A percentile compares a stretch with the other conserved stretches of the same genome.
Evolutionary conservation across 1,140 invertebrate genomes (phyloP).

Genomic region (Vollenhovia emeryi): DNA sequence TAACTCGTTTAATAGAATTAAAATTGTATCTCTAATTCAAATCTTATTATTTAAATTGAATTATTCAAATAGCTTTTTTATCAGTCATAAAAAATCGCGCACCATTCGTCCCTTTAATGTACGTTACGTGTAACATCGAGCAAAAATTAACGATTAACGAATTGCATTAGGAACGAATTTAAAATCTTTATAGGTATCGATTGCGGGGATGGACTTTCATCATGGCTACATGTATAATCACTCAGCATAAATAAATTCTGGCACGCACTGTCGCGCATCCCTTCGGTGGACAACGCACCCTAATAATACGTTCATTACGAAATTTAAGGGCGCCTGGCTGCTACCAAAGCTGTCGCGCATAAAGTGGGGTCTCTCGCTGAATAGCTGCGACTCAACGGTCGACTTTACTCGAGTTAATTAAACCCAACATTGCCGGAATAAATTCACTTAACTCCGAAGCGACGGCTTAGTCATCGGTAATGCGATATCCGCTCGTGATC

Average conservation of each 20-base stretch:
- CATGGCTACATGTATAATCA: background rate
- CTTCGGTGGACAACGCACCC: slow-evolving; percentile 30
- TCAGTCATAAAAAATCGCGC: background rate
- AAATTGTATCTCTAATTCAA: background rate
- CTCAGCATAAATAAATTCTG: slow-evolving; percentile 31
- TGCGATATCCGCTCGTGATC: slow-evolving; percentile 31
- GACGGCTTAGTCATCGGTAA: slow-evolving; percentile 50
- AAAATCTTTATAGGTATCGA: slow-evolving; percentile 9
- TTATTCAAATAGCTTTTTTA: background rate
- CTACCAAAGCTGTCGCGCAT: slow-evolving; percentile 36
- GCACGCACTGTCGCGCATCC: slow-evolving; percentile 5
- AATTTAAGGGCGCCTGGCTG: slow-evolving; percentile 43
- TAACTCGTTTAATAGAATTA: slow-evolving; percentile 1
- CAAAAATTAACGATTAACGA: background rate
- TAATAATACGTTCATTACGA: slow-evolving; percentile 51
- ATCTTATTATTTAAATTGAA: background rate
- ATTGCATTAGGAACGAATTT: slow-evolving; percentile 1
- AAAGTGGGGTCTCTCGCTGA: slow-evolving; percentile 54
- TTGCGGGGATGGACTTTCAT: background rate
- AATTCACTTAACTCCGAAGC: slow-evolving; percentile 47
- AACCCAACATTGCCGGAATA: slow-evolving; percentile 62
- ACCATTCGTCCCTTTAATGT: background rate
- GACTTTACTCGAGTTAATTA: slow-evolving; percentile 67
- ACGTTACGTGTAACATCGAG: background rate
- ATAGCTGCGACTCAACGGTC: slow-evolving; percentile 54